A percentile compares a stretch with the other conserved stretches of the same genome.
Conservation (phyloP, 35 echinoderm and acorn worm species). For the Diadema setosum region DNA sequence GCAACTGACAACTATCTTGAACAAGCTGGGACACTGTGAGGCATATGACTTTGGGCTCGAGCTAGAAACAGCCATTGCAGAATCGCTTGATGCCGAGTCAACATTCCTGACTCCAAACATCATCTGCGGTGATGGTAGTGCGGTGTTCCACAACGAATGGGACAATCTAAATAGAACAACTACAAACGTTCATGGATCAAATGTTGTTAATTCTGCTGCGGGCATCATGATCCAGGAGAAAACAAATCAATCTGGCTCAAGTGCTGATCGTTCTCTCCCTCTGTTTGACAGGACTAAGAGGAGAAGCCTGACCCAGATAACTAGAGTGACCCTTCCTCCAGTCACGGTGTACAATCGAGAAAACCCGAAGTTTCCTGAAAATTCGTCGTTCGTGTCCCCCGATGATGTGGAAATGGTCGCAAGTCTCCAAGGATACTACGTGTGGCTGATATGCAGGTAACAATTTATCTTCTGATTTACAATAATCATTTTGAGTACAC, state of each 20-base stretch:
- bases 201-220: conserved; percentile 43
- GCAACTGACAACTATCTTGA: conserved; percentile 23
- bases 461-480: too few relatives aligned
- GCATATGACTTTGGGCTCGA: conserved; percentile 52
- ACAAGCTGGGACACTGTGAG: conserved; percentile 44
- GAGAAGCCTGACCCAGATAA: not conserved
- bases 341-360: not conserved
- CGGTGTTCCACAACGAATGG: conserved; percentile 67
- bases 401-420: too few relatives aligned
- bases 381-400: too few relatives aligned
- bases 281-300: not conserved
- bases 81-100: conserved; percentile 29
- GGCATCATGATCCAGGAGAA: conserved; percentile 76
- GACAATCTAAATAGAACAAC: conserved; percentile 53
- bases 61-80: conserved; percentile 51
- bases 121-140: not conserved
- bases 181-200: not conserved
- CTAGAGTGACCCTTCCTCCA: not conserved
- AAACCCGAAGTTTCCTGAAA: not conserved
- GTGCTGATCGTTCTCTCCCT: not conserved
- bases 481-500: too few relatives aligned
- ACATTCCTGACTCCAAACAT: conserved; percentile 40
- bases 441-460: too few relatives aligned
- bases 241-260: not conserved
- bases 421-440: too few relatives aligned